Conservation (phyloP, 2,888 invertebrate genomes). For the Harpalus rubripes region DNA sequence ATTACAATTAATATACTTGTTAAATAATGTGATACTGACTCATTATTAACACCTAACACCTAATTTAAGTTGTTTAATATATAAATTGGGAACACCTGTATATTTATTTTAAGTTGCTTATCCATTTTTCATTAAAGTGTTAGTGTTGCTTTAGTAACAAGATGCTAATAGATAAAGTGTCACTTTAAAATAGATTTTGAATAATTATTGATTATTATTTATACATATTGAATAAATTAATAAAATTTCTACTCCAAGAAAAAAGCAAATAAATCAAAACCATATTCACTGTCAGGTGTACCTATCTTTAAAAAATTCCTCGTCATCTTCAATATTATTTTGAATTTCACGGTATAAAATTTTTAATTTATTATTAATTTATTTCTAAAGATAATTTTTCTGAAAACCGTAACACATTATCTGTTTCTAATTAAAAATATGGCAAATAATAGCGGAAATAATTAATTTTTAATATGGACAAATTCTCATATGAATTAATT, state of each 20-base stretch:
- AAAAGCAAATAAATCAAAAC: background rate
- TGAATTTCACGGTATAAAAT: constrained; percentile 33
- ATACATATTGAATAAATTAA: background rate
- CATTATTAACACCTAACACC: too few relatives aligned
- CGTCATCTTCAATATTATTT: constrained; percentile 44
- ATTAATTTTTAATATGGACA: constrained; percentile 52
- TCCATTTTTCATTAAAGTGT: too few relatives aligned
- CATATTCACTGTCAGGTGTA: constrained; percentile 11
- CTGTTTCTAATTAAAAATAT: constrained; percentile 49
- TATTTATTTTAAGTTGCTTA: too few relatives aligned
- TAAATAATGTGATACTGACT: too few relatives aligned
- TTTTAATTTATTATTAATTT: constrained; percentile 47
- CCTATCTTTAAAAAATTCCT: constrained; percentile 28
- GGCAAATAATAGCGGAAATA: constrained; percentile 43
- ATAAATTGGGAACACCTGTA: too few relatives aligned
- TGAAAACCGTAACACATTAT: constrained; percentile 43
- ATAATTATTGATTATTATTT: background rate
- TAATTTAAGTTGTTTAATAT: too few relatives aligned
- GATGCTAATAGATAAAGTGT: too few relatives aligned
- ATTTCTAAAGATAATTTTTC: constrained; percentile 24
- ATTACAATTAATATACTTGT: too few relatives aligned
- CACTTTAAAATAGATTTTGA: too few relatives aligned
- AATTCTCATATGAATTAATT: constrained; percentile 26
- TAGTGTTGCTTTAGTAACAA: too few relatives aligned
- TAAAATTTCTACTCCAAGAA: background rate